phyloP scores from a whole-genome alignment of 2,888 invertebrate genomes.

The Drosophila sordidapex region DNA sequence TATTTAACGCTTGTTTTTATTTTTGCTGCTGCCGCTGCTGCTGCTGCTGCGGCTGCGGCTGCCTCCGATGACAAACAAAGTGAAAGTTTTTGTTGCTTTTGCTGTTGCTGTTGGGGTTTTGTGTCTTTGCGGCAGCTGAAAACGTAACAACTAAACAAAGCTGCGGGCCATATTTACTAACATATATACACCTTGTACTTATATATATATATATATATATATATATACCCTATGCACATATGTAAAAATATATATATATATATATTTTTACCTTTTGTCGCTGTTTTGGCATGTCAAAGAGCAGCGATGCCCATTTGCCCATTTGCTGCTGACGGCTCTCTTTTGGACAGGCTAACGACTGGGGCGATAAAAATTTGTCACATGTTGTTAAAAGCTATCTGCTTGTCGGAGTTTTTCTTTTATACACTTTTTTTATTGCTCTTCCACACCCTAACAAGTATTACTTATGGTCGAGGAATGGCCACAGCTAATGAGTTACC shows the following conservation, averaged over 20 bases:
- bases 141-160: constrained; percentile 76
- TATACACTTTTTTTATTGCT: constrained; percentile 9
- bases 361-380: constrained; percentile 74
- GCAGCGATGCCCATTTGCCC: constrained; percentile 23
- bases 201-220: constrained; percentile 6
- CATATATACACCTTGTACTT: constrained; percentile 26
- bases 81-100: constrained; percentile 70
- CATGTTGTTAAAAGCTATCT: constrained; percentile 62
- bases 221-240: constrained; percentile 7
- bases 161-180: constrained; percentile 63
- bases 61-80: constrained; percentile 74
- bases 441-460: constrained; percentile 27
- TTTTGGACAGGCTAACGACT: constrained; percentile 43
- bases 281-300: constrained; percentile 64
- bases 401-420: constrained; percentile 29
- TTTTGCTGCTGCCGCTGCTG: constrained; percentile 9
- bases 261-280: constrained; percentile 34
- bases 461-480: constrained; percentile 20
- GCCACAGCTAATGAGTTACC: constrained; percentile 14
- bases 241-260: neutral
- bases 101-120: constrained; percentile 35
- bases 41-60: constrained; percentile 38
- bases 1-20: constrained; percentile 58
- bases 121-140: constrained; percentile 64
- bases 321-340: constrained; percentile 42